phyloP scores from a whole-genome alignment of 2,113 vertebrate species.

The Melozone crissalis region DNA sequence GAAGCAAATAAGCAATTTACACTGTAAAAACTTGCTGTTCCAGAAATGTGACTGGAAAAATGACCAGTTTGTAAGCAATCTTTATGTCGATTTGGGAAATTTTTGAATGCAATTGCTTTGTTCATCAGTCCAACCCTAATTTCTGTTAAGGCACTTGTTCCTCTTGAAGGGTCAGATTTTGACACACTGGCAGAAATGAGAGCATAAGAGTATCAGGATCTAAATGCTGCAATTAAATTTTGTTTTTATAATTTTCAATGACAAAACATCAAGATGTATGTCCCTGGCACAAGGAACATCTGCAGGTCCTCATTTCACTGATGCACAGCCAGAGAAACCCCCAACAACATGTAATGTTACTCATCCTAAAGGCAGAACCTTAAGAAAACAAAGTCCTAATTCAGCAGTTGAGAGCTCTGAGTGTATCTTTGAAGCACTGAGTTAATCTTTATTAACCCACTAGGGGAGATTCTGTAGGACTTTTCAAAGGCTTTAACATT shows the following conservation, averaged over 20 bases:
- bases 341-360: fast-evolving
- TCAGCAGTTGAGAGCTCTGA: not conserved
- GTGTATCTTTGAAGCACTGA: not conserved
- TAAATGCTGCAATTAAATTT: not conserved
- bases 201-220: not conserved
- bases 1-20: not conserved
- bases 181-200: not conserved
- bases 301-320: not conserved
- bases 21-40: not conserved
- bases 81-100: not conserved
- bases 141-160: not conserved
- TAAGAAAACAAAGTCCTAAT: not conserved
- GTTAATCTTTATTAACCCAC: not conserved
- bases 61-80: not conserved
- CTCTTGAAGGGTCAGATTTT: not conserved
- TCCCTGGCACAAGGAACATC: not conserved
- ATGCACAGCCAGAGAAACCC: fast-evolving
- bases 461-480: not conserved
- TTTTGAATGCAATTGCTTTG: not conserved
- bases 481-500: not conserved
- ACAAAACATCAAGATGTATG: not conserved
- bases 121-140: not conserved
- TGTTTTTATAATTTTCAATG: not conserved
- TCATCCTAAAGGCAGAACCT: not conserved
- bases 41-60: not conserved